Evolutionary conservation across 2,888 invertebrate genomes (phyloP).

Genomic region (Cheilosia impressa): DNA sequence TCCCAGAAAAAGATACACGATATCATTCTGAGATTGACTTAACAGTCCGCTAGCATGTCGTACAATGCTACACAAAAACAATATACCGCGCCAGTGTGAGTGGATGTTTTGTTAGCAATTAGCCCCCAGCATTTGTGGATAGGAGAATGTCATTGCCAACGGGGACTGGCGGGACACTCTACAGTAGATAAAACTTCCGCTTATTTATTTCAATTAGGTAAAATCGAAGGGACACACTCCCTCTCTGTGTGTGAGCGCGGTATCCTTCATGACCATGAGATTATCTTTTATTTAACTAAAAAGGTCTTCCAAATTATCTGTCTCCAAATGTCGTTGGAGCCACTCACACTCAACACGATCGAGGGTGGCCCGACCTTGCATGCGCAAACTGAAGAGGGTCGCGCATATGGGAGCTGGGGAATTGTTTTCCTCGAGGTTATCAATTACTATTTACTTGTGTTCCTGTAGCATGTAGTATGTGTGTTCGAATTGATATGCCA

Average conservation of each 20-base stretch:
- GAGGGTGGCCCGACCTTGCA: constrained; percentile 5
- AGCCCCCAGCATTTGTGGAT: constrained; percentile 4
- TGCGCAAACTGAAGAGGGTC: not conserved
- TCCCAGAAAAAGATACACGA: constrained; percentile 26
- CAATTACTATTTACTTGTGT: constrained; percentile 5
- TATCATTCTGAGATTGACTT: constrained; percentile 34
- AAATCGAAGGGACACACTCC: constrained; percentile 19
- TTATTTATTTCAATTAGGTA: constrained; percentile 51
- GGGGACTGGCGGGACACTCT: not conserved
- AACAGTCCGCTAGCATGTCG: not conserved
- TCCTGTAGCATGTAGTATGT: not conserved
- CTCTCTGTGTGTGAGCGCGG: not conserved
- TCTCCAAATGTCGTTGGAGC: not conserved
- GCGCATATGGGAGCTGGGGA: constrained; percentile 12
- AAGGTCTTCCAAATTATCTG: constrained; percentile 30
- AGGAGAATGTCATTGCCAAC: not conserved
- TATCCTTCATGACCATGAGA: constrained; percentile 12
- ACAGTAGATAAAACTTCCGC: constrained; percentile 13
- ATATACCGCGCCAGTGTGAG: not conserved
- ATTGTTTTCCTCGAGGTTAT: not conserved
- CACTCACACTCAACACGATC: not conserved
- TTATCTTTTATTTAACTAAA: constrained; percentile 48
- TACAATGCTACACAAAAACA: not conserved
- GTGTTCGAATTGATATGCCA: not conserved
- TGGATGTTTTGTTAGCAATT: constrained; percentile 30